Percentiles rank a stretch among this genome's conserved stretches.
These are phyloP conservation scores for Nasonia oneida DNA, from an alignment of 2,888 invertebrate species.

Conservation along the genomic window DNA sequence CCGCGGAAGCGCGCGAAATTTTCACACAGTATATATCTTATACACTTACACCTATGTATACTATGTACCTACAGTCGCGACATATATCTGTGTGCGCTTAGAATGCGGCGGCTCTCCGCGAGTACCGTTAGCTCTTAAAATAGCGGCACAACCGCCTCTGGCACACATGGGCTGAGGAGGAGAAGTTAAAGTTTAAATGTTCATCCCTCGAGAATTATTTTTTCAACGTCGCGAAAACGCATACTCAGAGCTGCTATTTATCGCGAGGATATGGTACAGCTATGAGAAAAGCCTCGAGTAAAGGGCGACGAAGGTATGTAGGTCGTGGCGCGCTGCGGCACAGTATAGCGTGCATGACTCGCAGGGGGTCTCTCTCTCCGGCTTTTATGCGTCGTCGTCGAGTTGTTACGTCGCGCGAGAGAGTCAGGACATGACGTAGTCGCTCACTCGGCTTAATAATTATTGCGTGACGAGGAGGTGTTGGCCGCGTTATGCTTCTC, in stretches of 20 bases:
- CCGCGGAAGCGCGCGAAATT: not conserved
- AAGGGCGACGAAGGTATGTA: conserved; percentile 34
- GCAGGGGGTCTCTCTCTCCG: conserved; percentile 20
- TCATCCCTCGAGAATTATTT: not conserved
- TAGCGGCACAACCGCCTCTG: conserved; percentile 36
- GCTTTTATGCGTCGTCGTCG: not conserved
- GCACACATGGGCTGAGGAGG: not conserved
- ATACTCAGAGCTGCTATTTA: too few relatives aligned
- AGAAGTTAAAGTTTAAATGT: not conserved
- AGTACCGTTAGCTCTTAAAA: conserved; percentile 62
- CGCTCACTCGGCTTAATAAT: conserved; percentile 2
- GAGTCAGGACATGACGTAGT: conserved; percentile 25
- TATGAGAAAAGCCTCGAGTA: not conserved
- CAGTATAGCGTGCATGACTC: conserved; percentile 24
- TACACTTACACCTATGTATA: too few relatives aligned
- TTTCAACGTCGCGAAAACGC: too few relatives aligned
- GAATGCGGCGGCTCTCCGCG: conserved; percentile 35
- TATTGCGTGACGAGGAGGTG: conserved; percentile 40
- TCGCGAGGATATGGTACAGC: too few relatives aligned
- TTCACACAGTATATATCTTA: not conserved
- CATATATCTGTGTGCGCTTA: conserved; percentile 38
- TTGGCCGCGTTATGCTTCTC: not conserved
- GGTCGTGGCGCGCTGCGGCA: not conserved
- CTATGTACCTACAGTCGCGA: not conserved
- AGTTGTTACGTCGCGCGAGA: conserved; percentile 9